Conservation (phyloP, 2,113 vertebrate genomes). For the Corvus moneduloides region DNA sequence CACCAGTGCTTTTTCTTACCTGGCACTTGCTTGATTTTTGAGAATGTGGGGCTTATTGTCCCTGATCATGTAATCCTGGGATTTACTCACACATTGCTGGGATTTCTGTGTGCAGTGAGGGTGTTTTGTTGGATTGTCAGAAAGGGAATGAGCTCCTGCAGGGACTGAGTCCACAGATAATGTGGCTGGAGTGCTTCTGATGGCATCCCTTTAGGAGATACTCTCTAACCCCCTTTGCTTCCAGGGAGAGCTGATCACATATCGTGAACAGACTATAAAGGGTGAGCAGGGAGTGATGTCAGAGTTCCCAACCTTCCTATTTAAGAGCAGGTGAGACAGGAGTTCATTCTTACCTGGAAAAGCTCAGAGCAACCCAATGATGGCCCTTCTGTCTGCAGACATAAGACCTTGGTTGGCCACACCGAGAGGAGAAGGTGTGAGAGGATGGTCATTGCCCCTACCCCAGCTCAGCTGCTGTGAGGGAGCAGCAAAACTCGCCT, state of each 20-base stretch:
- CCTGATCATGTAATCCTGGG: not conserved
- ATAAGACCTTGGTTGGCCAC: not conserved
- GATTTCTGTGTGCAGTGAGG: not conserved
- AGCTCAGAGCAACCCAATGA: not conserved
- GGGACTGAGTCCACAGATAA: not conserved
- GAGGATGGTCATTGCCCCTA: not conserved
- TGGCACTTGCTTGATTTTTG: not conserved
- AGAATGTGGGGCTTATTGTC: not conserved
- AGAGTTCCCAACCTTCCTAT: not conserved
- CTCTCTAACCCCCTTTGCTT: not conserved
- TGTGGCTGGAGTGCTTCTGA: not conserved
- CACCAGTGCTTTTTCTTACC: not conserved
- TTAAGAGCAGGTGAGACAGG: not conserved
- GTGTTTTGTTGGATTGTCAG: not conserved
- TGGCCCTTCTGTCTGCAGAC: not conserved
- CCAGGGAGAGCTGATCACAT: not conserved
- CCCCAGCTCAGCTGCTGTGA: not conserved
- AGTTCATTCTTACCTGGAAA: not conserved
- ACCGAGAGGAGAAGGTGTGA: not conserved
- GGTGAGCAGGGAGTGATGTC: not conserved
- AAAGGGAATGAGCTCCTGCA: not conserved
- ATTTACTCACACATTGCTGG: fast-evolving
- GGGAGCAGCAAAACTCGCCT: not conserved
- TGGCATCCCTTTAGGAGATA: not conserved
- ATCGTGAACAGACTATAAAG: not conserved